Percentiles rank a stretch among this genome's conserved stretches.
Conservation (phyloP, 1,140 invertebrate species). For the Bursaphelenchus mucronatus region DNA sequence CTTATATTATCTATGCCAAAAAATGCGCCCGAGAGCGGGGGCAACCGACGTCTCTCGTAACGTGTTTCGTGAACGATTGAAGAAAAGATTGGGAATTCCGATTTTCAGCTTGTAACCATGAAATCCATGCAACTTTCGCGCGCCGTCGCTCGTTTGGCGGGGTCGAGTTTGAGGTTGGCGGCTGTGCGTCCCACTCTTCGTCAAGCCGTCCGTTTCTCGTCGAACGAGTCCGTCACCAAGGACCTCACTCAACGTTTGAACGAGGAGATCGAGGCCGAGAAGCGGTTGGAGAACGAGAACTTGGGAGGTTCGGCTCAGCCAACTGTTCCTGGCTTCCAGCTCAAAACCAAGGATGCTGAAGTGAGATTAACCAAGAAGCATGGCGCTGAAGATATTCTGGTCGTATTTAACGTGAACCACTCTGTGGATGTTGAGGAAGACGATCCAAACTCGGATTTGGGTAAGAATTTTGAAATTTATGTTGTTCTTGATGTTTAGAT, state of each 20-base stretch:
- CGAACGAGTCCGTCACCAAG: constrained; percentile 28
- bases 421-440: constrained; percentile 56
- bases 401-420: constrained; percentile 59
- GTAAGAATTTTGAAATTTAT: neutral
- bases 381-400: constrained; percentile 53
- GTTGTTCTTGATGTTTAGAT: too few relatives aligned
- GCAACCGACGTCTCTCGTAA: too few relatives aligned
- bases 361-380: constrained; percentile 56
- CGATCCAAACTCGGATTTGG: constrained; percentile 30
- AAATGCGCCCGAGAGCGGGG: too few relatives aligned
- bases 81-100: too few relatives aligned
- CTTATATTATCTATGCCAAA: too few relatives aligned
- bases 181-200: too few relatives aligned
- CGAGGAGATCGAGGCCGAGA: constrained; percentile 56
- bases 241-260: constrained; percentile 49
- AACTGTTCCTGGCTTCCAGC: constrained; percentile 48
- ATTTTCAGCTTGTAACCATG: too few relatives aligned
- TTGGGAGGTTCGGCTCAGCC: constrained; percentile 50
- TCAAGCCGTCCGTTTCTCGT: too few relatives aligned
- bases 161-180: too few relatives aligned
- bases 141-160: too few relatives aligned
- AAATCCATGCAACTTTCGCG: too few relatives aligned
- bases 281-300: constrained; percentile 52
- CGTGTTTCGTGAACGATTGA: too few relatives aligned
- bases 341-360: constrained; percentile 56